Percentiles rank a stretch among this genome's conserved stretches.
Conservation (phyloP, 2,113 vertebrate species). For the Pelecanus crispus region DNA sequence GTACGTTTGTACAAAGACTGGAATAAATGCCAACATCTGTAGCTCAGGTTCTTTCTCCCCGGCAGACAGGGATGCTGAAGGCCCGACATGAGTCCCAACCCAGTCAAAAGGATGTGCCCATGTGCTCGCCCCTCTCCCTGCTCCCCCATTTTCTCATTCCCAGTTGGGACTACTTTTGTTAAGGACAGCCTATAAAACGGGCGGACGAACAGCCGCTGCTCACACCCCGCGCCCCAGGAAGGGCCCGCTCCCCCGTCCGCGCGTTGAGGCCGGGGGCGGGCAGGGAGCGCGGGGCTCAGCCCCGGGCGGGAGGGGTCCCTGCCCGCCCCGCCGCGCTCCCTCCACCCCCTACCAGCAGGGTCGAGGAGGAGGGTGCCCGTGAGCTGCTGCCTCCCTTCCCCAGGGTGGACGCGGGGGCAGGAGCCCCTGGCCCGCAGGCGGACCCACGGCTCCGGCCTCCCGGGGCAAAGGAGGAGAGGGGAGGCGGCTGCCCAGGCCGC, state of each 20-base stretch:
- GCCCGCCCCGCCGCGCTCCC: too few relatives aligned
- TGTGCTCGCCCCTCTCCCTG: not conserved
- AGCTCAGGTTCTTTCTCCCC: not conserved
- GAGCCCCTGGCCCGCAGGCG: not conserved
- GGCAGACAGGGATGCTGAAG: not conserved
- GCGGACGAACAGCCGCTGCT: not conserved
- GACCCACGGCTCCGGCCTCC: not conserved
- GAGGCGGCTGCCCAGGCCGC: not conserved
- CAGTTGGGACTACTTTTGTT: not conserved
- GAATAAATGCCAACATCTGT: accelerated
- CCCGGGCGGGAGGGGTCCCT: not conserved
- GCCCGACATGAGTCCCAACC: not conserved
- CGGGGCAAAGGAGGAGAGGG: not conserved
- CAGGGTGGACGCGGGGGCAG: not conserved
- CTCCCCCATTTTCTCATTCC: not conserved
- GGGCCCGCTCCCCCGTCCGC: not conserved
- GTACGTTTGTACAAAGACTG: not conserved
- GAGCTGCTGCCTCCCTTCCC: not conserved
- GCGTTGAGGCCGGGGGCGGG: not conserved
- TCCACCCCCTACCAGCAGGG: not conserved
- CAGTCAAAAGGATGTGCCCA: not conserved
- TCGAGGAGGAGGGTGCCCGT: not conserved
- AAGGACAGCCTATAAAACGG: not conserved
- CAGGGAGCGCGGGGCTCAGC: not conserved
- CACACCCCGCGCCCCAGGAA: not conserved